Conservation (phyloP, 2,113 vertebrate genomes). For the Stigmatopora nigra region DNA sequence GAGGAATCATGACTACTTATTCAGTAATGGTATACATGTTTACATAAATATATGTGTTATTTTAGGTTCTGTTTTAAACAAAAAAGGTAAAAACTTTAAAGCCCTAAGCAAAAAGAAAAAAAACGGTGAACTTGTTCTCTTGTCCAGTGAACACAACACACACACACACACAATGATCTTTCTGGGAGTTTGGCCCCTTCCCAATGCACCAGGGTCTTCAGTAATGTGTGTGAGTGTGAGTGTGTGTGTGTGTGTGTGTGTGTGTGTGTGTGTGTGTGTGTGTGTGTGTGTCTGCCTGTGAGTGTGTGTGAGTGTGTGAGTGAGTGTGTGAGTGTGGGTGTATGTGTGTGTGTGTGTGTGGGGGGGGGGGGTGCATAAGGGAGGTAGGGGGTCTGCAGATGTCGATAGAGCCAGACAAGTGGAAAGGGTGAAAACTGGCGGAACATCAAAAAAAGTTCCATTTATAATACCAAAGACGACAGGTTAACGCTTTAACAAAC, state of each 20-base stretch:
- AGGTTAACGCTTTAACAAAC: background rate
- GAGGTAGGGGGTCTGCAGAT: slow-evolving; percentile 36
- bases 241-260: slow-evolving; percentile 28
- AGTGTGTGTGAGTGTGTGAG: slow-evolving; percentile 26
- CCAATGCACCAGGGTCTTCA: slow-evolving; percentile 36
- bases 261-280: slow-evolving; percentile 26
- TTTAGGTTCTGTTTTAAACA: background rate
- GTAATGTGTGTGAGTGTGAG: slow-evolving; percentile 23
- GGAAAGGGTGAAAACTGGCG: slow-evolving; percentile 53
- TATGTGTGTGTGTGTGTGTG: too few relatives aligned
- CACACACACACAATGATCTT: slow-evolving; percentile 49
- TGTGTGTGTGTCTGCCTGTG: slow-evolving; percentile 28
- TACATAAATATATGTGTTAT: too few relatives aligned
- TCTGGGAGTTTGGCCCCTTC: slow-evolving; percentile 35
- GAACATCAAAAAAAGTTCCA: slow-evolving; percentile 29
- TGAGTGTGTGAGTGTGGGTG: slow-evolving; percentile 27
- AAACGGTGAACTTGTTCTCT: slow-evolving; percentile 21
- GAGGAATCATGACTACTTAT: background rate
- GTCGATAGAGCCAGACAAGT: slow-evolving; percentile 58
- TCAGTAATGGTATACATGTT: too few relatives aligned
- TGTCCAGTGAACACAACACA: slow-evolving; percentile 43
- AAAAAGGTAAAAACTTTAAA: background rate
- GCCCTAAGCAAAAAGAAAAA: background rate
- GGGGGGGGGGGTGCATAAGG: background rate
- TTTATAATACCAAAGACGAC: slow-evolving; percentile 26